Evolutionary conservation across 2,888 invertebrate species (phyloP).

Genomic region (Andrena trimmerana): DNA sequence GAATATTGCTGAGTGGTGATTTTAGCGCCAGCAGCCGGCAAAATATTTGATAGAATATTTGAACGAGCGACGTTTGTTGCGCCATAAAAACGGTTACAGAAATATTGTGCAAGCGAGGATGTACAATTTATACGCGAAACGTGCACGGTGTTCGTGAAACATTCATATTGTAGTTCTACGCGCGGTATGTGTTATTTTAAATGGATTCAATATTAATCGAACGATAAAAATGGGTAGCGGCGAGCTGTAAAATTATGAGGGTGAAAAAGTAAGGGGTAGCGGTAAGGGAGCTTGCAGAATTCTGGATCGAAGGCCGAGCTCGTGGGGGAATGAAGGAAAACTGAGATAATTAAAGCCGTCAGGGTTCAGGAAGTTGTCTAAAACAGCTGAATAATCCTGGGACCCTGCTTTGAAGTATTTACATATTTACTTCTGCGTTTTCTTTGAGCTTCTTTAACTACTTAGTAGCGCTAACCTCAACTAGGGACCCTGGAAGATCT

Average conservation of each 20-base stretch:
- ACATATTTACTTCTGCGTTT: neutral
- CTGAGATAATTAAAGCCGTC: slow-evolving; percentile 13
- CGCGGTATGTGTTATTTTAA: neutral
- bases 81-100: neutral
- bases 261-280: neutral
- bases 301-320: neutral
- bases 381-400: neutral
- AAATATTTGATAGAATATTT: neutral
- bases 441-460: neutral
- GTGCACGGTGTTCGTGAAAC: neutral
- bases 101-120: neutral
- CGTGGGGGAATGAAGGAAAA: neutral
- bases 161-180: neutral
- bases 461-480: neutral
- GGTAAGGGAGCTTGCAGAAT: neutral
- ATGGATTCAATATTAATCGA: neutral
- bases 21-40: neutral
- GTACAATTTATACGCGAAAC: slow-evolving; percentile 1
- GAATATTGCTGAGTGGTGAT: neutral
- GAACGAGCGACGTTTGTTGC: neutral
- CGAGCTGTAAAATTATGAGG: neutral
- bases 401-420: neutral
- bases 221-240: neutral
- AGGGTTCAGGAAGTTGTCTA: neutral
- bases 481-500: neutral